These are phyloP conservation scores for Bungarus multicinctus DNA, from an alignment of 2,113 vertebrate species.

Conservation along the genomic window DNA sequence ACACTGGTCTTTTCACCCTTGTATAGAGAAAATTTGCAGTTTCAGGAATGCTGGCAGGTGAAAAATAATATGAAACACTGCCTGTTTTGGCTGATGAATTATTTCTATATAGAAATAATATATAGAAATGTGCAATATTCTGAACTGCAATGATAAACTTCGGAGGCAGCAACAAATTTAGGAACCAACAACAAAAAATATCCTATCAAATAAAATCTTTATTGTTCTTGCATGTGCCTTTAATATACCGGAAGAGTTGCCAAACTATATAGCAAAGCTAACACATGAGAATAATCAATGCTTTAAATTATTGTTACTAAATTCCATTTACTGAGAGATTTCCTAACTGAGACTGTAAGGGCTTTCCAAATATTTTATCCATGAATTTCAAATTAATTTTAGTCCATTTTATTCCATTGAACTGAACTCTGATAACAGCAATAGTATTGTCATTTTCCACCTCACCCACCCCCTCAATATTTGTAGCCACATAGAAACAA, in stretches of 20 bases:
- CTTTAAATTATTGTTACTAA: not conserved
- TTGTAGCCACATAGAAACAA: not conserved
- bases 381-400: not conserved
- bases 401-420: not conserved
- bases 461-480: not conserved
- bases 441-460: not conserved
- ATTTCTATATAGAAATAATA: not conserved
- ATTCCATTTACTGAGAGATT: not conserved
- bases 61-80: not conserved
- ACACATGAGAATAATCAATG: slow-evolving; percentile 1
- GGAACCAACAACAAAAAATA: slow-evolving; percentile 7
- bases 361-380: not conserved
- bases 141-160: not conserved
- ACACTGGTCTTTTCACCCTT: slow-evolving; percentile 15
- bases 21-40: slow-evolving; percentile 5
- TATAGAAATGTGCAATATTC: not conserved
- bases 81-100: slow-evolving; percentile 14
- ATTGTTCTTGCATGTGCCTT: slow-evolving; percentile 3
- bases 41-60: not conserved
- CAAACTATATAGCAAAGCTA: slow-evolving; percentile 17
- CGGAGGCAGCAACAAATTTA: not conserved
- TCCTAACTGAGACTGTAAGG: not conserved
- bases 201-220: slow-evolving; percentile 4
- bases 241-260: slow-evolving; percentile 6
- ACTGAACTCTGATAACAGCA: not conserved